Conservation (phyloP, 2,797 vertebrate species). For the Pempheris klunzingeri region DNA sequence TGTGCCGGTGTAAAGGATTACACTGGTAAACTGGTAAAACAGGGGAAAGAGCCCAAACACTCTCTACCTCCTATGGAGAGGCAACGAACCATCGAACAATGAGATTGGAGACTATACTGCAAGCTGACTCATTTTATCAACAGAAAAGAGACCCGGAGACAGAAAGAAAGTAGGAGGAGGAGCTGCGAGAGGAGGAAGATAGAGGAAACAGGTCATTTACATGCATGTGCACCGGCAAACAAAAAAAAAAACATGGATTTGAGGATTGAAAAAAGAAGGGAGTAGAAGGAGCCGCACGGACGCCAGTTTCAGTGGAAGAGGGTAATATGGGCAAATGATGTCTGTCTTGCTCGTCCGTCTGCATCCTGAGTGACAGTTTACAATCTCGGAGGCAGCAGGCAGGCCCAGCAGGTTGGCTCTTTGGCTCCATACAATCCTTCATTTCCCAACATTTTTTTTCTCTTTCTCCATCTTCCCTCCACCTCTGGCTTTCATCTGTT, state of each 20-base stretch:
- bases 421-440: slow-evolving; percentile 69
- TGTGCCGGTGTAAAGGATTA: slow-evolving; percentile 85
- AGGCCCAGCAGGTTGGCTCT: slow-evolving; percentile 74
- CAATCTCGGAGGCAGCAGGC: slow-evolving; percentile 79
- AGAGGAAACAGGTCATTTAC: slow-evolving; percentile 64
- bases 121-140: slow-evolving; percentile 73
- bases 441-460: slow-evolving; percentile 65
- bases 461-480: slow-evolving; percentile 32
- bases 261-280: slow-evolving; percentile 44
- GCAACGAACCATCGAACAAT: slow-evolving; percentile 74
- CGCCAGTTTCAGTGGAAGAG: slow-evolving; percentile 62
- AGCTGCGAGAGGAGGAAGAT: slow-evolving; percentile 30
- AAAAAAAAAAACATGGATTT: slow-evolving; percentile 42
- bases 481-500: slow-evolving; percentile 63
- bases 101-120: slow-evolving; percentile 61
- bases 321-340: slow-evolving; percentile 77
- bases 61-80: slow-evolving; percentile 74
- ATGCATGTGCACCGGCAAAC: slow-evolving; percentile 54
- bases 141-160: slow-evolving; percentile 32
- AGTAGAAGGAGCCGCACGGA: slow-evolving; percentile 45
- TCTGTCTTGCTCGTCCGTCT: slow-evolving; percentile 79
- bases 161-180: slow-evolving; percentile 41
- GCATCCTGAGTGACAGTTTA: slow-evolving; percentile 84
- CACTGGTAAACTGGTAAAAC: slow-evolving; percentile 85
- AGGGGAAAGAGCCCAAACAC: slow-evolving; percentile 78